A percentile compares a stretch with the other conserved stretches of the same genome.
phyloP scores from a whole-genome alignment of 2,888 invertebrate species.

The Apoderus coryli region DNA sequence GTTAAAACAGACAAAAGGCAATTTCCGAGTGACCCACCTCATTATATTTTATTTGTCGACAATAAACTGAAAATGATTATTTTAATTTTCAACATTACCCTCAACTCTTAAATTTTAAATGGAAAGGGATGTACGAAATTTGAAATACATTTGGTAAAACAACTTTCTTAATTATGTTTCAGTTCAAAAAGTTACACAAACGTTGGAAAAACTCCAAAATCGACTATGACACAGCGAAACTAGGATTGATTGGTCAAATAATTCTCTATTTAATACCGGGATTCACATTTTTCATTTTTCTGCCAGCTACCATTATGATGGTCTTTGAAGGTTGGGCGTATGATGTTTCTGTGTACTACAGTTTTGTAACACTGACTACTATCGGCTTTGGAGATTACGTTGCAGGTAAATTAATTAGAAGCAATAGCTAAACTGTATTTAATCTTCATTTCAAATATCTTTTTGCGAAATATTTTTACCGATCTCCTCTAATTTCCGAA shows the following conservation, averaged over 20 bases:
- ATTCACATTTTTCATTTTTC: constrained; percentile 70
- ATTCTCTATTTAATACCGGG: constrained; percentile 79
- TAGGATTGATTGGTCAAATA: constrained; percentile 66
- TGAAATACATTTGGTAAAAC: too few species aligned
- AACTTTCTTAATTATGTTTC: too few species aligned
- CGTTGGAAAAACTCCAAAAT: constrained; percentile 61
- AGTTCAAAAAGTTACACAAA: constrained; percentile 66
- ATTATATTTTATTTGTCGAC: too few species aligned
- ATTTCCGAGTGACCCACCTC: too few species aligned
- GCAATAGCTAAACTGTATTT: background rate
- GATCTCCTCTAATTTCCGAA: too few species aligned
- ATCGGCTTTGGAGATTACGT: constrained; percentile 91
- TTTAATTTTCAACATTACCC: too few species aligned
- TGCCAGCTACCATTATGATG: constrained; percentile 73
- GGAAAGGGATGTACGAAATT: too few species aligned
- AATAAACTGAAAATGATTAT: too few species aligned
- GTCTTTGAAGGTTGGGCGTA: constrained; percentile 79
- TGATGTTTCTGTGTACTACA: constrained; percentile 71
- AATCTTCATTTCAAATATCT: too few species aligned
- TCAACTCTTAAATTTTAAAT: too few species aligned
- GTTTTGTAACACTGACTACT: constrained; percentile 74
- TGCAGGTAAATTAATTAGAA: constrained; percentile 46
- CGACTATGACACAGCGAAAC: constrained; percentile 49
- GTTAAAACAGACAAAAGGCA: too few species aligned
- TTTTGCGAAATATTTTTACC: too few species aligned